Conservation (phyloP, 2,797 vertebrate species). For the Scleropages formosus region DNA sequence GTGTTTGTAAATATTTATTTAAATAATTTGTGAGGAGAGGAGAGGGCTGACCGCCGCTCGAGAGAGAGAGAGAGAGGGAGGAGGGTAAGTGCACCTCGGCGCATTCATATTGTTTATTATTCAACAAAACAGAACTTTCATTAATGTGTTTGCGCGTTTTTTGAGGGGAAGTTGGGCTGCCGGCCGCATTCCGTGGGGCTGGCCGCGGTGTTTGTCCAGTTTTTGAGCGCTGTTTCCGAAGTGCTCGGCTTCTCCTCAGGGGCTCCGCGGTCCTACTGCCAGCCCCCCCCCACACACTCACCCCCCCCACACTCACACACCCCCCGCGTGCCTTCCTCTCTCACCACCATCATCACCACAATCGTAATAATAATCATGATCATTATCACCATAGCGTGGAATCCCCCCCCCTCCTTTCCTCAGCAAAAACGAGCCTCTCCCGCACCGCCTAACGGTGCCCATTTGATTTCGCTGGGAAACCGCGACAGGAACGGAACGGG, state of each 20-base stretch:
- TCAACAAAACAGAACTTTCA: conserved; percentile 44
- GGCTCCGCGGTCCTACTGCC: too few species aligned
- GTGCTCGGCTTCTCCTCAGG: conserved; percentile 20
- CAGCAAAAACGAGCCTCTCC: too few species aligned
- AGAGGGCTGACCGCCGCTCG: conserved; percentile 55
- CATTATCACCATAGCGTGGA: too few species aligned
- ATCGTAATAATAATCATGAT: too few species aligned
- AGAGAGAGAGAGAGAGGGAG: conserved; percentile 54
- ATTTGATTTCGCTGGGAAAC: too few species aligned
- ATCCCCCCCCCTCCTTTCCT: too few species aligned
- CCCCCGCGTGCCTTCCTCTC: too few species aligned
- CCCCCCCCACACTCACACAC: too few species aligned
- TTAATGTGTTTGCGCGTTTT: conserved; percentile 16
- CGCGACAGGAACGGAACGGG: too few species aligned
- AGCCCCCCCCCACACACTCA: too few species aligned
- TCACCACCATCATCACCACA: too few species aligned
- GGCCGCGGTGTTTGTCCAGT: conserved; percentile 37
- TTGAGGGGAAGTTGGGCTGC: conserved; percentile 52
- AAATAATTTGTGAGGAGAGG: conserved; percentile 62
- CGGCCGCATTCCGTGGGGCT: conserved; percentile 21
- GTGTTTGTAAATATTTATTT: conserved; percentile 69
- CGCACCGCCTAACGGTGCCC: too few species aligned
- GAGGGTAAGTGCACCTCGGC: conserved; percentile 62
- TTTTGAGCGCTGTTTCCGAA: conserved; percentile 44
- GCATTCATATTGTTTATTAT: conserved; percentile 49